Evolutionary conservation across 2,888 invertebrate species (phyloP), one percentile per base, ranked within the genome.

Genomic region (Rosalia funebris): DNA sequence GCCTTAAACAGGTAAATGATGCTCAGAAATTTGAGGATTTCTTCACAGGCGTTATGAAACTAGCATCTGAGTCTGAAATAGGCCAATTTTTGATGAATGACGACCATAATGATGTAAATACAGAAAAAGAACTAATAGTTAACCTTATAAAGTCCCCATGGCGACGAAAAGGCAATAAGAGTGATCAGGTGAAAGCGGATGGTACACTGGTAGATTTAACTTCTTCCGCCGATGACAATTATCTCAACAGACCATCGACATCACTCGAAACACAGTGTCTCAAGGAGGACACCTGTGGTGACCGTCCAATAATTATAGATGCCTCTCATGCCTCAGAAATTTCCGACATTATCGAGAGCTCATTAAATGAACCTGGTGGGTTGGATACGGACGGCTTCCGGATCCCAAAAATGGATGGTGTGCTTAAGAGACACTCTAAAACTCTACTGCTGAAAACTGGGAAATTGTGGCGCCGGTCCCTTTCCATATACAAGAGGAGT

Each of bases 391-490:
- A 59, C 45, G 12, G 32, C n/a, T 65, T 65, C 19, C 57, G 53
- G 42, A 52, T 53, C 12, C 57, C 63, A 5, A 45, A 1, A 12
- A 7, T 46, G 2, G 14, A 0, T 19, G 56, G 41, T 47, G 16
- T 9, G 1, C 31, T 15, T 31, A 54, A 44, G 50, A 58, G 56
- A 9, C 53, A 53, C 1, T 47, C 60, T 11, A 66, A 67, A 57
- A 42, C 44, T 11, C 81, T 88, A 66, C 79, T 84, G 9, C 76
- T 90, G 1, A 86, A 85, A 67, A 86, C 89, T 9, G 90, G 90
- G 0, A 91, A 88, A 74, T 83, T 86, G 73, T 91, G 89, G 89
- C 85, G 88, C 46, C 84, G 89, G 71, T 88, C 89, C 0, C 73
- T 90, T 2, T 86, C 85, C 62, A 84, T 85, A 61, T 85, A 86